Base-by-base conservation (phyloP, 2,113 vertebrate species). In the Morone chrysops region DNA sequence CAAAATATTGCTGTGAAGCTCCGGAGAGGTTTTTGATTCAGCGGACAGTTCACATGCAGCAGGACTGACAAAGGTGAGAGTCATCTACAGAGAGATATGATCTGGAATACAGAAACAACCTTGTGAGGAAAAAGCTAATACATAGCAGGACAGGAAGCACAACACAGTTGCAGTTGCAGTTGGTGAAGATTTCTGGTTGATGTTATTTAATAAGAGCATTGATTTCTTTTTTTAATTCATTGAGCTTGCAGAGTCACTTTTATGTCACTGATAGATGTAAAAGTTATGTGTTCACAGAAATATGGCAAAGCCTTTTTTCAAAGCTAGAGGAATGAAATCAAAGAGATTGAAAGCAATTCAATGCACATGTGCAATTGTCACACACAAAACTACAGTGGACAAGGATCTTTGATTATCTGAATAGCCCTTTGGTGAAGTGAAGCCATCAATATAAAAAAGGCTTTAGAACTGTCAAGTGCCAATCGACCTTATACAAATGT, bases 1-100 rank as follows among this genome's bases (percentile, higher is more conserved):
- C 70, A 66, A 75, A 43, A 56, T 81, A 60, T 65, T 81, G 36
- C 65, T 62, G 48, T 22, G 38, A 50, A 72, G 53, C 54, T 45
- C 56, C 50, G 75, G 69, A 81, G 70, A 86, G 70, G 75, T 70
- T 81, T 88, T 59, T 75, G 71, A 87, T 83, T 80, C 56, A 31
- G 65, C 51, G 43, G 77, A 73, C 56, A 59, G 62, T 63, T 57
- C 12, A 41, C 31, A 66, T 56, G 68, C n/a, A 81, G 66, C 25
- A 20, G 18, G 43, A 53, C 72, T 71, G 76, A 86, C 82, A 89
- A 80, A 91, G 78, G 70, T 86, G 80, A 85, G 70, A 68, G 82
- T 77, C 68, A 88, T 80, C 83, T 74, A 75, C 48, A 36, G 41
- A 40, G 84, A 79, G 82, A 89, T 62, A 72, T 59, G 75, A 85